Base-by-base conservation (phyloP, 2,888 invertebrate species). In the Chrysomela aeneicollis region DNA sequence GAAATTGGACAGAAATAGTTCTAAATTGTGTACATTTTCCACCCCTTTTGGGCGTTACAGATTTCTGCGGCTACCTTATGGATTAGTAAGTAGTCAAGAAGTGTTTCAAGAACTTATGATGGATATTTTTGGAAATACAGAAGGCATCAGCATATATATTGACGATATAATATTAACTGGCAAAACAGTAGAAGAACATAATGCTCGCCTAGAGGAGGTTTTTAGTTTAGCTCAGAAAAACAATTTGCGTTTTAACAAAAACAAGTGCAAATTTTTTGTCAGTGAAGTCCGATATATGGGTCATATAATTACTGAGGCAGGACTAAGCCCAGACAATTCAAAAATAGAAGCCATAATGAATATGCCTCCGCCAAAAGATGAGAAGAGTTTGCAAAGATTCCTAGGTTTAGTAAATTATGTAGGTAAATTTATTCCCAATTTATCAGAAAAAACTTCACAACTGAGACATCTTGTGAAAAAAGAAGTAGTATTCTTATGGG, bases 341-440 rank as follows among this genome's bases (percentile, higher is more conserved):
- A 51, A 51, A 51, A 21, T 51, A 21, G 5, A 17, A n/a, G 50
- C 50, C n/a, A n/a, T n/a, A n/a, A n/a, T n/a, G n/a, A n/a, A n/a
- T n/a, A n/a, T n/a, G n/a, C n/a, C n/a, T n/a, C n/a, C n/a, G n/a
- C n/a, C n/a, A n/a, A n/a, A n/a, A n/a, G n/a, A n/a, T n/a, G n/a
- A n/a, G n/a, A n/a, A n/a, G n/a, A n/a, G n/a, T n/a, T n/a, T n/a
- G n/a, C n/a, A n/a, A n/a, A n/a, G n/a, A n/a, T n/a, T n/a, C 26
- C 55, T 71, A 17, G 77, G 76, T 10, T 64, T 77, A 47, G 64
- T 73, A 5, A 75, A 70, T n/a, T 76, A 76, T 66, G 51, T 76
- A 5, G 58, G 69, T 22, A 71, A 71, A 68, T 77, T 73, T 66
- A 67, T 78, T 19, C 69, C 67, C 37, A 74, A 74, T 57, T 61